Evolutionary conservation across 2,113 vertebrate species (phyloP).

Genomic region (Capreolus pygargus): DNA sequence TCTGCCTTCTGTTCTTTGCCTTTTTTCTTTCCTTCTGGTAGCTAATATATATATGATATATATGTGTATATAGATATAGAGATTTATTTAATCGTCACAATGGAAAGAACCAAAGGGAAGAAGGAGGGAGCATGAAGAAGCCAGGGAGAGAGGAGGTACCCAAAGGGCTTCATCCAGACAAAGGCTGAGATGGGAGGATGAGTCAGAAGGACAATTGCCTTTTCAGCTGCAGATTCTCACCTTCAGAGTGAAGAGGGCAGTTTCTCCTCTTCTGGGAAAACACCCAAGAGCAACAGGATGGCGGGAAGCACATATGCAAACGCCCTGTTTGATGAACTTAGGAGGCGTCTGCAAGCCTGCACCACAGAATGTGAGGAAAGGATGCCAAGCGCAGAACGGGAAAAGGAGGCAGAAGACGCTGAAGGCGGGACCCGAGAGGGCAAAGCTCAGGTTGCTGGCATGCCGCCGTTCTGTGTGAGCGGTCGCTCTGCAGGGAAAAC

Average conservation of each 20-base stretch:
- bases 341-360: background rate
- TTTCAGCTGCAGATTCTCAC: background rate
- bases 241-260: background rate
- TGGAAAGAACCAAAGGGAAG: background rate
- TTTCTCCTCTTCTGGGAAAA: constrained; percentile 30
- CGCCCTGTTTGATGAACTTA: background rate
- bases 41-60: background rate
- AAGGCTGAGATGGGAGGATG: background rate
- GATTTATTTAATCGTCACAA: background rate
- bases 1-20: background rate
- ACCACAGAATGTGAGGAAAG: background rate
- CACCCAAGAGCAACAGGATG: background rate
- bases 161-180: background rate
- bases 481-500: accelerated
- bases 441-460: background rate
- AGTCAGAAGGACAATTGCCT: too few species aligned
- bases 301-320: background rate
- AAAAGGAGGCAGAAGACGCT: too few species aligned
- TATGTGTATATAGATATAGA: background rate
- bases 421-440: background rate
- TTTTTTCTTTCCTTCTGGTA: background rate
- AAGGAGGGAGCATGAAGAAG: background rate
- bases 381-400: background rate
- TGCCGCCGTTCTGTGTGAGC: accelerated
- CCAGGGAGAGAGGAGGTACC: background rate